Evolutionary conservation across 2,888 invertebrate genomes (phyloP).

Genomic region (Cylindroiulus punctatus): DNA sequence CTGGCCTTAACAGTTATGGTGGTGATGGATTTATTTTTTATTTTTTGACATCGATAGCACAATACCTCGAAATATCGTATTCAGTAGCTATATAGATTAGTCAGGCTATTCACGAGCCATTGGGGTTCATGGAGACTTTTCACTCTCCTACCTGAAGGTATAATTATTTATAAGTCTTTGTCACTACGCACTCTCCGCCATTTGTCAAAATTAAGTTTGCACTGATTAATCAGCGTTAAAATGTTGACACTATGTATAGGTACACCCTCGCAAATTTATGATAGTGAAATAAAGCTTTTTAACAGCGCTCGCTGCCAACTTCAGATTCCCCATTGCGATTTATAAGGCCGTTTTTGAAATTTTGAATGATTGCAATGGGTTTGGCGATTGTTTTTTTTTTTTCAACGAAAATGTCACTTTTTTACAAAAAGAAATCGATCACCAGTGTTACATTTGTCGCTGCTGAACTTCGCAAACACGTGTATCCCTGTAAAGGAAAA

Average conservation of each 20-base stretch:
- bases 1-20: not conserved
- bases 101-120: not conserved
- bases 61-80: not conserved
- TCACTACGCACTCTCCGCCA: not conserved
- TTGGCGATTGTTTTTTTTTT: not conserved
- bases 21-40: slow-evolving; percentile 39
- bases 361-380: slow-evolving; percentile 21
- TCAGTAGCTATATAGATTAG: slow-evolving; percentile 15
- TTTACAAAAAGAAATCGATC: slow-evolving; percentile 26
- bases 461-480: not conserved
- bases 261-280: slow-evolving; percentile 6
- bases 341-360: not conserved
- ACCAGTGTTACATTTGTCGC: slow-evolving; percentile 19
- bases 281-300: not conserved
- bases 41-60: not conserved
- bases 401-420: not conserved
- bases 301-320: not conserved
- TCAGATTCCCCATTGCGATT: slow-evolving; percentile 34
- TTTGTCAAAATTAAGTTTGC: slow-evolving; percentile 17
- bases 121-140: not conserved
- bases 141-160: not conserved
- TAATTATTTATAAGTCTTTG: slow-evolving; percentile 19
- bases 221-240: not conserved
- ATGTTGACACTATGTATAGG: not conserved
- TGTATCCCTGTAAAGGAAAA: not conserved